Conservation (phyloP, 2,888 invertebrate genomes). For the Limenitis camilla region DNA sequence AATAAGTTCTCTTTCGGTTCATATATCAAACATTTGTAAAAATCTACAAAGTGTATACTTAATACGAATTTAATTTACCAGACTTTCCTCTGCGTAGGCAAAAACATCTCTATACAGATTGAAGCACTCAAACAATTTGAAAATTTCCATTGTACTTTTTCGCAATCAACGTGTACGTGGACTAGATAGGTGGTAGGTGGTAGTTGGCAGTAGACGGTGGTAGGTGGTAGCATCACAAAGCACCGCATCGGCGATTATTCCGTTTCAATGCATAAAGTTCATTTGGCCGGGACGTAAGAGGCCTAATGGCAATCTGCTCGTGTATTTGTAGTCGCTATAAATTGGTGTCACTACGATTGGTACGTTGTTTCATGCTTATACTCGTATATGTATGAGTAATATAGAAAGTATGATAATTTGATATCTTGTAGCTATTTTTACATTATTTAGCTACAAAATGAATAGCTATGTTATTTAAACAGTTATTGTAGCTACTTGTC, state of each 20-base stretch:
- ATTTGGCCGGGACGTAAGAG: conserved; percentile 29
- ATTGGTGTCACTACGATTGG: conserved; percentile 24
- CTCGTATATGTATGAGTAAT: neutral
- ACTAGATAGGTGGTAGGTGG: neutral
- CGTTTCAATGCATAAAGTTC: conserved; percentile 32
- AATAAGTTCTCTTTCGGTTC: too few relatives aligned
- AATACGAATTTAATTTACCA: too few relatives aligned
- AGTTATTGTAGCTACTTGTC: too few relatives aligned
- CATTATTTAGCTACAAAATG: too few relatives aligned
- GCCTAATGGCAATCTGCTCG: conserved; percentile 32
- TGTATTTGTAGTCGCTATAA: conserved; percentile 29
- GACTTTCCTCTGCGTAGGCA: too few relatives aligned
- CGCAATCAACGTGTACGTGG: neutral
- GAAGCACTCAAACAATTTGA: too few relatives aligned
- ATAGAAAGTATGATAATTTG: too few relatives aligned
- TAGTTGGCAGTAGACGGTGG: neutral
- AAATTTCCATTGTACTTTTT: neutral
- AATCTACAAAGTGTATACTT: too few relatives aligned
- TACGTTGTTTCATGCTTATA: conserved; percentile 17
- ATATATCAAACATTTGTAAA: too few relatives aligned
- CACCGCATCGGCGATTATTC: conserved; percentile 27
- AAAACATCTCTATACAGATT: too few relatives aligned
- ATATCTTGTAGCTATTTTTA: too few relatives aligned
- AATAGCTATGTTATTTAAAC: too few relatives aligned
- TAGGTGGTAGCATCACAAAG: conserved; percentile 12